These are phyloP conservation scores for Netelia inedita DNA, from an alignment of 2,888 invertebrate genomes.

Conservation along the genomic window DNA sequence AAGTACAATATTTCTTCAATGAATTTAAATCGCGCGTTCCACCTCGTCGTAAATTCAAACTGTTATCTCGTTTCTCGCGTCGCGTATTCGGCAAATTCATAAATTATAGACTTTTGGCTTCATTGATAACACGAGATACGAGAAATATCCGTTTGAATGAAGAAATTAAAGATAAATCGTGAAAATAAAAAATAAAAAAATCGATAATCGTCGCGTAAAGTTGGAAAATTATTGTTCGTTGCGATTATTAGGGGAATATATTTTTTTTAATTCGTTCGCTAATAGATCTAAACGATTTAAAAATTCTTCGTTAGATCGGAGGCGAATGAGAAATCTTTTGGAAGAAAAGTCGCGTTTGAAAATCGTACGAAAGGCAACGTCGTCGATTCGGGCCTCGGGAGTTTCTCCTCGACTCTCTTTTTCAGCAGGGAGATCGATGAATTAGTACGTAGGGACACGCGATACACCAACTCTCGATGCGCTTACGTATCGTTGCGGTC, in stretches of 20 bases:
- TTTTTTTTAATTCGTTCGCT: no score
- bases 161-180: not conserved
- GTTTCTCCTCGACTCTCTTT: slow-evolving; percentile 19
- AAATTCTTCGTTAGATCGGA: no score
- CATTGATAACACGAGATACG: not conserved
- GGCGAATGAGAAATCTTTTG: no score
- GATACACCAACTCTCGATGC: slow-evolving; percentile 51
- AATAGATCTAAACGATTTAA: no score
- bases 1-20: not conserved
- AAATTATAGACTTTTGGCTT: slow-evolving; percentile 20
- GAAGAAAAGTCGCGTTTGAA: not conserved
- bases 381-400: slow-evolving; percentile 32
- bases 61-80: slow-evolving; percentile 27
- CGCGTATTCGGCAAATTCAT: not conserved
- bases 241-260: no score
- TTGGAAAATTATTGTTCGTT: no score
- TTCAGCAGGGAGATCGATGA: slow-evolving; percentile 54
- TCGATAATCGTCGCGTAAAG: no score
- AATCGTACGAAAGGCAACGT: slow-evolving; percentile 32
- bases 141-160: not conserved
- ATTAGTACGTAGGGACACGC: slow-evolving; percentile 64
- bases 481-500: slow-evolving; percentile 51
- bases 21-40: not conserved
- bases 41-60: slow-evolving; percentile 3
- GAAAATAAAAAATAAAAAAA: no score